These are phyloP conservation scores for Spodoptera exigua DNA, from an alignment of 2,888 invertebrate species.

Conservation along the genomic window DNA sequence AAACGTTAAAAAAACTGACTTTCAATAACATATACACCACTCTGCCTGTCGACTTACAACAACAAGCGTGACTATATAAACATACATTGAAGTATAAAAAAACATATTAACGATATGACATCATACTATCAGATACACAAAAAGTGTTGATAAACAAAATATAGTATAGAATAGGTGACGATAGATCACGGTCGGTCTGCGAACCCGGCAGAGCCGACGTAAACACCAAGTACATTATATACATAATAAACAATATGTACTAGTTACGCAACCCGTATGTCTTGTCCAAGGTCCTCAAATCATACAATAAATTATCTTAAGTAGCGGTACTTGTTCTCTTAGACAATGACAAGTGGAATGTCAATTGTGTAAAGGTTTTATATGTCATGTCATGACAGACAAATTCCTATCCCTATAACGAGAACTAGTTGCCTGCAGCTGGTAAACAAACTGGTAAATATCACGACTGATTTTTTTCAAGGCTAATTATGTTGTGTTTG, in stretches of 20 bases:
- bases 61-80: no score
- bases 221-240: slow-evolving; percentile 65
- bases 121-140: slow-evolving; percentile 10
- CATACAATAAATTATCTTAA: slow-evolving; percentile 39
- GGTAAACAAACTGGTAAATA: no score
- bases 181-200: slow-evolving; percentile 76
- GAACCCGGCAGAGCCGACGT: slow-evolving; percentile 75
- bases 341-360: slow-evolving; percentile 11
- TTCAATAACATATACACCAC: no score
- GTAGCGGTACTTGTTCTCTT: slow-evolving; percentile 36
- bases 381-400: background rate
- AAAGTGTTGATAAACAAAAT: slow-evolving; percentile 31
- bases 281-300: slow-evolving; percentile 68
- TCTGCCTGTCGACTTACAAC: no score
- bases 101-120: no score
- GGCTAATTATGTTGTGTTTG: no score
- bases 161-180: slow-evolving; percentile 61
- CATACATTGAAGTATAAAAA: no score
- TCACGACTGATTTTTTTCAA: no score
- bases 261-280: slow-evolving; percentile 65
- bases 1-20: no score
- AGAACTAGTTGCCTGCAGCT: no score
- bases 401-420: background rate
- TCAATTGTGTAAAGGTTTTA: slow-evolving; percentile 14
- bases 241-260: slow-evolving; percentile 75